Conservation (phyloP, 1,140 invertebrate species). For the Bombus turneri region DNA sequence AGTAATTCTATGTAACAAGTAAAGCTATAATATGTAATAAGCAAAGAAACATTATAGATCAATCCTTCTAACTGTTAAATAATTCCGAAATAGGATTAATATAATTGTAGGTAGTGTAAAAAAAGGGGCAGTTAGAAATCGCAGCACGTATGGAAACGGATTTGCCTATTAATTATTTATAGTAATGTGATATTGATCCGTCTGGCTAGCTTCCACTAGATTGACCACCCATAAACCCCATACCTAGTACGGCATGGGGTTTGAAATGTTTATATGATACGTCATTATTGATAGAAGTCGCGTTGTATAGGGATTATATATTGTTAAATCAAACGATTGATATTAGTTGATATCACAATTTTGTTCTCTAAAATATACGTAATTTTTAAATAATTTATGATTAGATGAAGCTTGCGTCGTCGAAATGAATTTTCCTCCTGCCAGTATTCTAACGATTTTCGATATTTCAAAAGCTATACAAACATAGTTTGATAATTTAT, state of each 20-base stretch:
- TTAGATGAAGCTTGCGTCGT: neutral
- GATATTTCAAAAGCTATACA: neutral
- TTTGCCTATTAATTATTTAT: slow-evolving; percentile 80
- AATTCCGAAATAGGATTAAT: neutral
- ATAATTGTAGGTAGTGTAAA: neutral
- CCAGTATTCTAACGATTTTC: neutral
- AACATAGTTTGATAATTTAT: neutral
- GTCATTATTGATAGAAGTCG: slow-evolving; percentile 35
- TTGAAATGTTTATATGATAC: slow-evolving; percentile 31
- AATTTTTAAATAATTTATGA: neutral
- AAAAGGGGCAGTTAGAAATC: slow-evolving; percentile 47
- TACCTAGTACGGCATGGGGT: slow-evolving; percentile 59
- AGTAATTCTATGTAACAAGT: too few species aligned
- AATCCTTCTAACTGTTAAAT: too few species aligned
- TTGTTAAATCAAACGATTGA: slow-evolving; percentile 39
- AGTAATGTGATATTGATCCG: slow-evolving; percentile 81
- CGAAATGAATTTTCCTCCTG: neutral
- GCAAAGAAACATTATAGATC: too few species aligned
- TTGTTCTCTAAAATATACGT: neutral
- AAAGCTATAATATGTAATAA: too few species aligned
- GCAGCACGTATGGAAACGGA: slow-evolving; percentile 57
- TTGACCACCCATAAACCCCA: slow-evolving; percentile 63
- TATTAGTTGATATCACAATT: slow-evolving; percentile 4
- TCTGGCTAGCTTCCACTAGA: slow-evolving; percentile 72
- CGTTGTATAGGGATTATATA: slow-evolving; percentile 17